Conservation (phyloP, 2,888 invertebrate species). For the Axea sp. region DNA sequence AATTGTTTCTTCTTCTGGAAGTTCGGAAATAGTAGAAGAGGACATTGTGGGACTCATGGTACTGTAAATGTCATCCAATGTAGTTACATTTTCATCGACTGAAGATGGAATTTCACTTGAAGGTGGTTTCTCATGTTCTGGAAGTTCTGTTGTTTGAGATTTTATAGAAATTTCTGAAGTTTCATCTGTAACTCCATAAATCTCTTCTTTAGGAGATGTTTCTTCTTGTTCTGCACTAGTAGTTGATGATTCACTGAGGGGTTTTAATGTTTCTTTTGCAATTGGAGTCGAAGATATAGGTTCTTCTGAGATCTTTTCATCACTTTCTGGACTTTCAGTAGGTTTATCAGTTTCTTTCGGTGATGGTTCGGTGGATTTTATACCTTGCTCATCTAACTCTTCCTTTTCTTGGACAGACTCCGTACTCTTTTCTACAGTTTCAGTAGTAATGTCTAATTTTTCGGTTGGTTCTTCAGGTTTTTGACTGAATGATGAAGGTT, state of each 20-base stretch:
- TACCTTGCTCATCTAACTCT: too few relatives aligned
- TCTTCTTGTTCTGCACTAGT: too few relatives aligned
- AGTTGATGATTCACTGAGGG: too few relatives aligned
- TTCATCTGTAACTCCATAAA: slow-evolving; percentile 9
- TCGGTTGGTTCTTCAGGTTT: too few relatives aligned
- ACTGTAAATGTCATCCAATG: too few relatives aligned
- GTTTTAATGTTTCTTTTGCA: slow-evolving; percentile 62
- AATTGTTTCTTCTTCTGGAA: slow-evolving; percentile 68
- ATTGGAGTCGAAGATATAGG: slow-evolving; percentile 59
- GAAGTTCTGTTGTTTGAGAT: slow-evolving; percentile 22
- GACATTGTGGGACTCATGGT: slow-evolving; percentile 43
- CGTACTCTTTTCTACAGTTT: too few relatives aligned
- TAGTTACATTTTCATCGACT: slow-evolving; percentile 13
- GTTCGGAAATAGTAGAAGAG: slow-evolving; percentile 39
- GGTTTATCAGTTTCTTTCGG: slow-evolving; percentile 41
- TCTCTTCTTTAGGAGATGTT: slow-evolving; percentile 20
- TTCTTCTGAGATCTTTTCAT: slow-evolving; percentile 54
- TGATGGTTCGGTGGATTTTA: too few relatives aligned
- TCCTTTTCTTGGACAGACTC: too few relatives aligned
- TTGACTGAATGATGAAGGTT: too few relatives aligned
- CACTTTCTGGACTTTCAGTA: slow-evolving; percentile 9
- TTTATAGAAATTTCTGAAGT: slow-evolving; percentile 18
- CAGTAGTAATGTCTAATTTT: too few relatives aligned
- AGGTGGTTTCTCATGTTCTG: slow-evolving; percentile 39
- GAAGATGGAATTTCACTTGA: slow-evolving; percentile 50